Conservation (phyloP, 2,888 invertebrate genomes). For the Boloria selene region DNA sequence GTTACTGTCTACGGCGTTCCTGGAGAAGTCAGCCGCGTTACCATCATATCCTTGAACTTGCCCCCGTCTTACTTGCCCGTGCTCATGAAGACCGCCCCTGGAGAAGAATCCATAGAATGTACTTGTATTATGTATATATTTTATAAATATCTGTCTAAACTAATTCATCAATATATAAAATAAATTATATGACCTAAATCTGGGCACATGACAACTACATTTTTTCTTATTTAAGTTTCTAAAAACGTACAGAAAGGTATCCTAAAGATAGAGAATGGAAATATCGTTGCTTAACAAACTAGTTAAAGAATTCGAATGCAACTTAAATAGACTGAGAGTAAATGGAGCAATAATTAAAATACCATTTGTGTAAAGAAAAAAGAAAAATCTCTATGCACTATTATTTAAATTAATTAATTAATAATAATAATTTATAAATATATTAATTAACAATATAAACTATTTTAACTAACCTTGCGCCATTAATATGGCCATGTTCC, state of each 20-base stretch:
- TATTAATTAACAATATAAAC: too few species aligned
- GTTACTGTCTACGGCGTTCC: conserved; percentile 56
- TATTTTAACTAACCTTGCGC: conserved; percentile 54
- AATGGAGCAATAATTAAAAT: too few species aligned
- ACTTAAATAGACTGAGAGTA: too few species aligned
- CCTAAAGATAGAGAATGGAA: too few species aligned
- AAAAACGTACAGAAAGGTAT: too few species aligned
- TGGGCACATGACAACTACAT: neutral
- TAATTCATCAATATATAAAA: neutral
- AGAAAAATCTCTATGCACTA: too few species aligned
- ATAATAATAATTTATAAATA: too few species aligned
- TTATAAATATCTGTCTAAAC: neutral
- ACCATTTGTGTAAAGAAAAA: too few species aligned
- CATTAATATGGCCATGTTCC: conserved; percentile 47
- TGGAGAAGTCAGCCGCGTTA: conserved; percentile 54
- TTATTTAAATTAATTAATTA: too few species aligned
- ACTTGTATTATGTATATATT: neutral
- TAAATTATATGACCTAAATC: neutral
- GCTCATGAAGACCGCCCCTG: conserved; percentile 49
- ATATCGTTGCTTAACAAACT: too few species aligned
- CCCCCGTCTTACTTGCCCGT: conserved; percentile 47
- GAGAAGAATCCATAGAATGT: conserved; percentile 13
- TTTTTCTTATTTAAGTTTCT: neutral
- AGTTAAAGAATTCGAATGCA: too few species aligned
- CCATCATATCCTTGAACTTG: conserved; percentile 57